Conservation (phyloP, 2,113 vertebrate species). For the Bubo bubo region DNA sequence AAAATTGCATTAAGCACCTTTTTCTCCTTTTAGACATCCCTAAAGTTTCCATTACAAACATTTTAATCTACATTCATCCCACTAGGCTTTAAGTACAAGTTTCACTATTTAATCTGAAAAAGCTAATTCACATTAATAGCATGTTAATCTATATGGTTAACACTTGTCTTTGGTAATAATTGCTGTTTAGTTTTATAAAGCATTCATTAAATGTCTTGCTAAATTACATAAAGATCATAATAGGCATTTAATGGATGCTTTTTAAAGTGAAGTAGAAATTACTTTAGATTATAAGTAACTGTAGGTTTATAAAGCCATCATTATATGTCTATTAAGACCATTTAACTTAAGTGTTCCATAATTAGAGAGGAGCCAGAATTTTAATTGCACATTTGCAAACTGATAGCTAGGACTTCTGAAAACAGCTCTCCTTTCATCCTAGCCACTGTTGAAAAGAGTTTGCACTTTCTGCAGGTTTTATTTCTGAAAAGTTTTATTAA, state of each 20-base stretch:
- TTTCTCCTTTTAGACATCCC: background rate
- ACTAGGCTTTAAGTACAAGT: background rate
- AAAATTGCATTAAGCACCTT: background rate
- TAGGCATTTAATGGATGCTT: constrained; percentile 70
- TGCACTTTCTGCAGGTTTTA: background rate
- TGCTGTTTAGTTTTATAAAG: constrained; percentile 70
- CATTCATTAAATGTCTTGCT: constrained; percentile 69
- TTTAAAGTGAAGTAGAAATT: constrained; percentile 72
- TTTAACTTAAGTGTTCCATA: constrained; percentile 76
- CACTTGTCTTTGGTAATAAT: constrained; percentile 73
- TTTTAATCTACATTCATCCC: background rate
- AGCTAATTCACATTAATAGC: constrained; percentile 43
- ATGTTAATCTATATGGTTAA: constrained; percentile 58
- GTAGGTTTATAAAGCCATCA: constrained; percentile 74
- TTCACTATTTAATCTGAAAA: constrained; percentile 56
- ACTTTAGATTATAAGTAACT: constrained; percentile 73
- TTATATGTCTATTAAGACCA: constrained; percentile 79
- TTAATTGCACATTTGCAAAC: constrained; percentile 78
- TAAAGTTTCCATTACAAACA: background rate
- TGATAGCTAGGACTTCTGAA: constrained; percentile 64
- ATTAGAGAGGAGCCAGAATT: constrained; percentile 75
- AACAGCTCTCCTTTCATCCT: constrained; percentile 38
- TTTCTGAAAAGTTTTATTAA: background rate
- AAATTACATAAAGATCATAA: constrained; percentile 77
- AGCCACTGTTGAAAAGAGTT: background rate